A percentile compares a stretch with the other conserved stretches of the same genome.
Evolutionary conservation across 2,888 invertebrate species (phyloP).

Genomic region (Agrochola litura): DNA sequence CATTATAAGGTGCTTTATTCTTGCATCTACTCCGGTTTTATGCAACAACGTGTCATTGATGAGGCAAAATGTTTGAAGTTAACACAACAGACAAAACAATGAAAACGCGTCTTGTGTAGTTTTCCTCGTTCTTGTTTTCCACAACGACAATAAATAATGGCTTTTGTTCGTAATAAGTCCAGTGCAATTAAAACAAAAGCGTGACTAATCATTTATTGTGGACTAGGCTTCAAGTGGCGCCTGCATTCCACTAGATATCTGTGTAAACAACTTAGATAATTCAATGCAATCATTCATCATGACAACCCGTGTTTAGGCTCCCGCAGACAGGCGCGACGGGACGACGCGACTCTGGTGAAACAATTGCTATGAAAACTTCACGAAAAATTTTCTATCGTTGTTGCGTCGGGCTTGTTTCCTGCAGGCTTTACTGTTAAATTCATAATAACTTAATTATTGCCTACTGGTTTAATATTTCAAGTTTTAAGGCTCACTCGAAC

Average conservation of each 20-base stretch:
- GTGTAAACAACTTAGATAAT: conserved; percentile 27
- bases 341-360: no score
- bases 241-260: conserved; percentile 45
- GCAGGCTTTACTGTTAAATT: not conserved
- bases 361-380: no score
- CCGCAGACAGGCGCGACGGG: no score
- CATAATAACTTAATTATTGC: not conserved
- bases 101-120: conserved; percentile 35
- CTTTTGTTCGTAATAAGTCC: conserved; percentile 53
- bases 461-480: not conserved
- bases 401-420: no score
- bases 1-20: not conserved
- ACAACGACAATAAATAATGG: conserved; percentile 44
- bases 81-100: conserved; percentile 19
- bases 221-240: conserved; percentile 52
- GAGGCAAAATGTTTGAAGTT: conserved; percentile 27
- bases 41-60: not conserved
- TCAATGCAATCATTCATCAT: conserved; percentile 15
- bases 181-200: conserved; percentile 58
- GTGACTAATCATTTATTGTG: conserved; percentile 49
- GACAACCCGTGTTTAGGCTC: not conserved
- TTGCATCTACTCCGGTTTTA: not conserved
- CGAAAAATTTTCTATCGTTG: no score
- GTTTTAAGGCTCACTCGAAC: no score
- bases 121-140: conserved; percentile 59